These are phyloP conservation scores for Flexamia atlantica DNA, from an alignment of 2,888 invertebrate species.

Conservation along the genomic window DNA sequence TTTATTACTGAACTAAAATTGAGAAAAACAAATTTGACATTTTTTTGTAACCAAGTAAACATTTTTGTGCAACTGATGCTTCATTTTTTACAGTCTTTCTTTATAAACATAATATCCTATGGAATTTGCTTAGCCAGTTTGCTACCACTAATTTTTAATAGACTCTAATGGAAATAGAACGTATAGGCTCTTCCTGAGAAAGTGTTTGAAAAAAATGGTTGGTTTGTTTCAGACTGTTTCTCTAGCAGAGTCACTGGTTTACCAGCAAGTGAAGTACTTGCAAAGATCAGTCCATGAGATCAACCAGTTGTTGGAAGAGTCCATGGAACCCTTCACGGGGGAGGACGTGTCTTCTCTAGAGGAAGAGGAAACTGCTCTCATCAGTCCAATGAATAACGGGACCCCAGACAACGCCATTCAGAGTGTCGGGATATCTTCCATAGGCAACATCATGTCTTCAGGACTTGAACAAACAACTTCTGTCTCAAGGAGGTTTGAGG, in stretches of 20 bases:
- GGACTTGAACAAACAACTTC: conserved; percentile 34
- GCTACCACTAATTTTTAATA: too few species aligned
- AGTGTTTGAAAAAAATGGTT: neutral
- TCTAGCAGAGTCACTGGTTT: conserved; percentile 74
- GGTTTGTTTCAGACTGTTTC: conserved; percentile 55
- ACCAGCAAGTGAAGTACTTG: conserved; percentile 88
- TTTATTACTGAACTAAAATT: too few species aligned
- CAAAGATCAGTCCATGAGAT: conserved; percentile 86
- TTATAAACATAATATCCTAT: too few species aligned
- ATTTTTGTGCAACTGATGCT: too few species aligned
- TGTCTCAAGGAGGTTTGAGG: conserved; percentile 54
- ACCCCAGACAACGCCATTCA: conserved; percentile 37
- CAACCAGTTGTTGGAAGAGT: conserved; percentile 75
- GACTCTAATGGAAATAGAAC: too few species aligned
- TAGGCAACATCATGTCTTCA: conserved; percentile 22
- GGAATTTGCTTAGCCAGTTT: too few species aligned
- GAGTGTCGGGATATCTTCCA: conserved; percentile 30
- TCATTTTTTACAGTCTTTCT: too few species aligned
- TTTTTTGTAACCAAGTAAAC: too few species aligned
- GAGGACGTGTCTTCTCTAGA: conserved; percentile 65
- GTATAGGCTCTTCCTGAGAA: too few species aligned
- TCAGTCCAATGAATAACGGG: conserved; percentile 63
- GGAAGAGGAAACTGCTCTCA: conserved; percentile 61
- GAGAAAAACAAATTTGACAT: too few species aligned
- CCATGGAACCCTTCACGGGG: conserved; percentile 63